Evolutionary conservation across 1,140 invertebrate genomes (phyloP).

Genomic region (Cheumatopsyche charites): DNA sequence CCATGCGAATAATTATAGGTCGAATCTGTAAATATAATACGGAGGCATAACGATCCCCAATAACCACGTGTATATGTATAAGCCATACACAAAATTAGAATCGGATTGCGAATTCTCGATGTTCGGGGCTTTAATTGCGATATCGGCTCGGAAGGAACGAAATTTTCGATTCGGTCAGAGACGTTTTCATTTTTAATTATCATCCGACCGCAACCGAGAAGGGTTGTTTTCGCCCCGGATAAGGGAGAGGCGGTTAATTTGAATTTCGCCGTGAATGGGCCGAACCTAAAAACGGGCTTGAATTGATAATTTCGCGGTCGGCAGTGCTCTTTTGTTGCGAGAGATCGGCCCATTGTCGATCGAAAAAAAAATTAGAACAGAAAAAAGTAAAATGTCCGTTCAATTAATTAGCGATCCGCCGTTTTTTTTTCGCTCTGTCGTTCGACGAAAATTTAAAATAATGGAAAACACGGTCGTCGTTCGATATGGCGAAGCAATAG

Average conservation of each 20-base stretch:
- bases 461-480: constrained; percentile 19
- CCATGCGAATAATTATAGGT: no score
- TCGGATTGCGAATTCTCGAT: no score
- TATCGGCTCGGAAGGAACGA: no score
- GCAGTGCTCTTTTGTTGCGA: constrained; percentile 12
- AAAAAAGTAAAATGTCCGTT: not conserved
- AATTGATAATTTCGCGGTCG: constrained; percentile 23
- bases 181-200: constrained; percentile 27
- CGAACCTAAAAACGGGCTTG: constrained; percentile 22
- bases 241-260: constrained; percentile 17
- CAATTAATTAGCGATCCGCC: constrained; percentile 1
- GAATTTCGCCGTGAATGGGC: constrained; percentile 19
- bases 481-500: constrained; percentile 14
- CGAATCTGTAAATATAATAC: no score
- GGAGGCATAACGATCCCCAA: no score
- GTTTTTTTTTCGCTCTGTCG: no score
- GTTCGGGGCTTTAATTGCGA: no score
- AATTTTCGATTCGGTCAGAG: constrained; percentile 12
- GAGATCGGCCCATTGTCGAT: constrained; percentile 10
- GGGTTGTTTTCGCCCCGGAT: constrained; percentile 8
- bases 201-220: constrained; percentile 18
- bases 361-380: not conserved
- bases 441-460: constrained; percentile 3
- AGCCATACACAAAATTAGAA: no score
- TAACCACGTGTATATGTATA: no score